Conservation (phyloP, 2,888 invertebrate genomes). For the Nephrotoma flavescens region DNA sequence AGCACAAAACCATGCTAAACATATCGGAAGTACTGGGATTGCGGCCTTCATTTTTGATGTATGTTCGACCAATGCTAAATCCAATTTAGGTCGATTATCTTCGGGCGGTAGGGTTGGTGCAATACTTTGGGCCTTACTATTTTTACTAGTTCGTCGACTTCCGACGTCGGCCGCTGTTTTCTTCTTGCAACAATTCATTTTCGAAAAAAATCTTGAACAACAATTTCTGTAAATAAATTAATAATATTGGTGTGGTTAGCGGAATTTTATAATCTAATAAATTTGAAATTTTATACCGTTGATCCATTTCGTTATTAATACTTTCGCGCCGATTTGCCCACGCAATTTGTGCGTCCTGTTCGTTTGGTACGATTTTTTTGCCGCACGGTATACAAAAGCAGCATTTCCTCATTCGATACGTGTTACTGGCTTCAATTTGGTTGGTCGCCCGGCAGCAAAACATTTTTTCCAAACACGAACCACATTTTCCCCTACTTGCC, state of each 20-base stretch:
- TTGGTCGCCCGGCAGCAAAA: constrained; percentile 32
- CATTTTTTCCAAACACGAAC: constrained; percentile 26
- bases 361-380: constrained; percentile 10
- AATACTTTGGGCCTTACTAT: constrained; percentile 50
- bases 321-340: constrained; percentile 38
- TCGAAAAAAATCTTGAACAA: constrained; percentile 25
- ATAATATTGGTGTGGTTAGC: neutral
- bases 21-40: constrained; percentile 78
- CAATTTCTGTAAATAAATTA: constrained; percentile 20
- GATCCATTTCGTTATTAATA: constrained; percentile 25
- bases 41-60: constrained; percentile 80
- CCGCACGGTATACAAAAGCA: constrained; percentile 30
- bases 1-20: constrained; percentile 76
- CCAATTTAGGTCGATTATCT: constrained; percentile 61
- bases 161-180: constrained; percentile 26
- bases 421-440: constrained; percentile 27
- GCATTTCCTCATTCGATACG: constrained; percentile 24
- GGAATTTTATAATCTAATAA: neutral
- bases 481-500: constrained; percentile 21
- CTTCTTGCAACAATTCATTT: constrained; percentile 30
- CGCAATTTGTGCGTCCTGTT: constrained; percentile 21
- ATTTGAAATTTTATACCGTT: neutral
- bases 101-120: constrained; percentile 49
- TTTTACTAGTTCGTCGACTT: constrained; percentile 47
- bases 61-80: constrained; percentile 63